Evolutionary conservation across 2,797 vertebrate species (phyloP).

Genomic region (Pempheris klunzingeri): DNA sequence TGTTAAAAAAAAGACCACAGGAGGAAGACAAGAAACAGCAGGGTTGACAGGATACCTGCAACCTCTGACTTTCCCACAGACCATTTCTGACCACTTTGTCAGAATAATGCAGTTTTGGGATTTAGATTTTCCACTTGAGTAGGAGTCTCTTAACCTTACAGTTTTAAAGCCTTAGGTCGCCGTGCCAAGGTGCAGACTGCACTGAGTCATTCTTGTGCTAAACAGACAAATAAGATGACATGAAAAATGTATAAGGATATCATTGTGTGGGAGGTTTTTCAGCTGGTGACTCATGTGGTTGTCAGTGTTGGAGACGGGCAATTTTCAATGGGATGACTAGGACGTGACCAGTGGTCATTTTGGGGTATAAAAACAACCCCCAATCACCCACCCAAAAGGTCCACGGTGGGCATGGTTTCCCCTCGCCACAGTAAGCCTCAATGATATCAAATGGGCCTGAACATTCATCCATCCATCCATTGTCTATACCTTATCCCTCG

Average conservation of each 20-base stretch:
- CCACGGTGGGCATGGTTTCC: too few relatives aligned
- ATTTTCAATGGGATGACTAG: too few relatives aligned
- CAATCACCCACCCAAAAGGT: too few relatives aligned
- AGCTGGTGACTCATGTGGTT: slow-evolving; percentile 33
- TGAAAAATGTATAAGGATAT: slow-evolving; percentile 32
- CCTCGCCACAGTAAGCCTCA: too few relatives aligned
- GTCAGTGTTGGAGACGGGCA: too few relatives aligned
- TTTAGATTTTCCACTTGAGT: neutral
- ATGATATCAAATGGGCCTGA: slow-evolving; percentile 10
- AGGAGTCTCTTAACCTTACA: neutral
- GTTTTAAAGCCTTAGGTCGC: slow-evolving; percentile 2
- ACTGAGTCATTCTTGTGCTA: slow-evolving; percentile 23
- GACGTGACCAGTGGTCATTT: too few relatives aligned
- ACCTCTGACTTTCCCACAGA: neutral
- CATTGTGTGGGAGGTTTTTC: slow-evolving; percentile 5
- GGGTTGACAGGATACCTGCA: neutral
- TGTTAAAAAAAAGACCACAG: neutral
- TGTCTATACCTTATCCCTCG: too few relatives aligned
- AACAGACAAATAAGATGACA: slow-evolving; percentile 34
- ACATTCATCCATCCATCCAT: too few relatives aligned
- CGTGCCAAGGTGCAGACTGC: slow-evolving; percentile 15
- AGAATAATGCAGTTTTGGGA: slow-evolving; percentile 4
- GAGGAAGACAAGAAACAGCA: neutral
- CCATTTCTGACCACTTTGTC: slow-evolving; percentile 1
- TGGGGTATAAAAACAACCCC: too few relatives aligned